phyloP scores from a whole-genome alignment of 2,888 invertebrate species.

The Scotopteryx bipunctaria region DNA sequence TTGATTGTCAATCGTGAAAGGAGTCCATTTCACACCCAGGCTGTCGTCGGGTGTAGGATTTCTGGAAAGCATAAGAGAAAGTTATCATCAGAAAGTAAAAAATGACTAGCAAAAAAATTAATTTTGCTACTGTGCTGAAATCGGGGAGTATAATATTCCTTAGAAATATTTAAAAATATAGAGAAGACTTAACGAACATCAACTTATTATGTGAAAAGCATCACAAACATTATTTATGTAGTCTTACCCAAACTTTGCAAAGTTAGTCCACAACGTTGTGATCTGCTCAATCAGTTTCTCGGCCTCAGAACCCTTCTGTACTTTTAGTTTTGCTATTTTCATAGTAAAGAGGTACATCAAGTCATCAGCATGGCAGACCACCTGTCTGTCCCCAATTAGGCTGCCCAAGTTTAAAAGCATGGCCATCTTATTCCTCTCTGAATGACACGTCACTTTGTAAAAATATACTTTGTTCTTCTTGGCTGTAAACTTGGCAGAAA shows the following conservation, averaged over 20 bases:
- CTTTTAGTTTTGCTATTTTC: slow-evolving; percentile 37
- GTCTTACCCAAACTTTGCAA: slow-evolving; percentile 68
- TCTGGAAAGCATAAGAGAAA: slow-evolving; percentile 39
- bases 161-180: too few species aligned
- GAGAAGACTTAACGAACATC: too few species aligned
- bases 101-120: too few species aligned
- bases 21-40: slow-evolving; percentile 36
- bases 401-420: slow-evolving; percentile 37
- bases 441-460: slow-evolving; percentile 57
- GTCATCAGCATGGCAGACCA: slow-evolving; percentile 54
- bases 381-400: slow-evolving; percentile 32
- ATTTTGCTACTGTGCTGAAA: too few species aligned
- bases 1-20: slow-evolving; percentile 31
- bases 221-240: too few species aligned
- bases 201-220: too few species aligned
- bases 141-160: too few species aligned
- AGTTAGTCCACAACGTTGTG: slow-evolving; percentile 64
- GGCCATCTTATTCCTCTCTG: slow-evolving; percentile 53
- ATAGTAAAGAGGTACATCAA: slow-evolving; percentile 54
- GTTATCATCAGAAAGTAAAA: too few species aligned
- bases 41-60: slow-evolving; percentile 40
- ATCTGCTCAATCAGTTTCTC: slow-evolving; percentile 54
- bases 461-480: slow-evolving; percentile 50
- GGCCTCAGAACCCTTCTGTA: slow-evolving; percentile 43
- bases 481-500: slow-evolving; percentile 45